A percentile compares a stretch with the other conserved stretches of the same genome.
These are phyloP conservation scores for Bubo blakistoni DNA, from an alignment of 2,113 vertebrate species.

Conservation along the genomic window DNA sequence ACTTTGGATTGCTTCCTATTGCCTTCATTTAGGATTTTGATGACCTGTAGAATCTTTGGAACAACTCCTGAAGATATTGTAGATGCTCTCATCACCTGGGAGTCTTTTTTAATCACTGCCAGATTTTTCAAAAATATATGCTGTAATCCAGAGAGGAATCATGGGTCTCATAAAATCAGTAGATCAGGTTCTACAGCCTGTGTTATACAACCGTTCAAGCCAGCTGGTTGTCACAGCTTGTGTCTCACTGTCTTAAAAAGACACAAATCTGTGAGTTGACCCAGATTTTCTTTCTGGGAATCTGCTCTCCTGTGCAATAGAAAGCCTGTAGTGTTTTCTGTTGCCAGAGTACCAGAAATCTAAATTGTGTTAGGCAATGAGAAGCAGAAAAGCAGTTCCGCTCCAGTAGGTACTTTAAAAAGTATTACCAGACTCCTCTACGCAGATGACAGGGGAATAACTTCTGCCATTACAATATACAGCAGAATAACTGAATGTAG, in stretches of 20 bases:
- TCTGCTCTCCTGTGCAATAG: background rate
- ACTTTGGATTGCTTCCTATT: background rate
- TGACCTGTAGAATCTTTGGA: background rate
- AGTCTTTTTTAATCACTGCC: background rate
- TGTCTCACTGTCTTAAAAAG: background rate
- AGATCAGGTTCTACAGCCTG: background rate
- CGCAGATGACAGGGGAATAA: background rate
- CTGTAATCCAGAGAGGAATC: background rate
- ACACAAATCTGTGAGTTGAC: background rate
- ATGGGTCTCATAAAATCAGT: background rate
- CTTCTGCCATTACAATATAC: background rate
- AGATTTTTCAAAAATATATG: background rate
- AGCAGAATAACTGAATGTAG: background rate
- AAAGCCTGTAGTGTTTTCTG: background rate
- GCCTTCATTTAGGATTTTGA: background rate
- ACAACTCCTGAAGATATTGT: background rate
- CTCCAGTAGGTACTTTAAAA: background rate
- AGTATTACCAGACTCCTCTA: background rate
- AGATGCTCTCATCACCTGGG: background rate
- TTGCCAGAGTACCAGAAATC: background rate
- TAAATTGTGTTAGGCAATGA: background rate
- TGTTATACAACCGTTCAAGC: background rate
- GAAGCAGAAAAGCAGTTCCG: background rate
- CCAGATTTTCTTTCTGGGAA: background rate
- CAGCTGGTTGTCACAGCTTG: background rate